Evolutionary conservation across 2,797 vertebrate genomes (phyloP).

Genomic region (Psittacula echo): DNA sequence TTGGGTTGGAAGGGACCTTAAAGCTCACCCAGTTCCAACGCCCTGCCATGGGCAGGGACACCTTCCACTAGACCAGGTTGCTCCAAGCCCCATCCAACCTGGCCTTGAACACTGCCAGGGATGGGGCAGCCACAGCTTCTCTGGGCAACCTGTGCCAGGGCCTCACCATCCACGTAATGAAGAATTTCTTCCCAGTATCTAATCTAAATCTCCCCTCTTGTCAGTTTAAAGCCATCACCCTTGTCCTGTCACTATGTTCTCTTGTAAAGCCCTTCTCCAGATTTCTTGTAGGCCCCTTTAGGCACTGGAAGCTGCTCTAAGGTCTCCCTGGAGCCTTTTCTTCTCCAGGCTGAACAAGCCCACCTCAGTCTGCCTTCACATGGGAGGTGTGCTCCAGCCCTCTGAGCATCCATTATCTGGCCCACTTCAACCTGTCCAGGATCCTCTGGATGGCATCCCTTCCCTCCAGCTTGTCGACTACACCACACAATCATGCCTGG

Average conservation of each 20-base stretch:
- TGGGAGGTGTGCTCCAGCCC: background rate
- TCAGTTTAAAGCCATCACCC: background rate
- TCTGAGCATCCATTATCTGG: background rate
- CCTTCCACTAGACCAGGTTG: background rate
- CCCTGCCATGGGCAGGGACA: background rate
- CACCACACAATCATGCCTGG: background rate
- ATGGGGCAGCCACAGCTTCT: background rate
- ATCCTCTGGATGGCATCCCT: background rate
- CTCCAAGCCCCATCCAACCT: background rate
- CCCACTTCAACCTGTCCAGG: background rate
- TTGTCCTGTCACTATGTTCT: background rate
- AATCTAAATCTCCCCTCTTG: background rate
- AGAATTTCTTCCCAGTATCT: background rate
- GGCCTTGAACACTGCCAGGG: background rate
- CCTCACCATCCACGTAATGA: background rate
- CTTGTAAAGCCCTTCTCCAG: background rate
- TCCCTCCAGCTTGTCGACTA: background rate
- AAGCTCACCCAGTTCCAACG: background rate
- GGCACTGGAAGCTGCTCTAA: background rate
- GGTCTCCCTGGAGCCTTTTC: background rate
- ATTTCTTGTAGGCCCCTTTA: background rate
- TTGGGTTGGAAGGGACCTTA: background rate
- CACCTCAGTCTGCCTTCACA: background rate
- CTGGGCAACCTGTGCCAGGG: background rate
- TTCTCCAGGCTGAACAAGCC: background rate